phyloP scores from a whole-genome alignment of 2,797 vertebrate genomes.

The Lacerta viridis region DNA sequence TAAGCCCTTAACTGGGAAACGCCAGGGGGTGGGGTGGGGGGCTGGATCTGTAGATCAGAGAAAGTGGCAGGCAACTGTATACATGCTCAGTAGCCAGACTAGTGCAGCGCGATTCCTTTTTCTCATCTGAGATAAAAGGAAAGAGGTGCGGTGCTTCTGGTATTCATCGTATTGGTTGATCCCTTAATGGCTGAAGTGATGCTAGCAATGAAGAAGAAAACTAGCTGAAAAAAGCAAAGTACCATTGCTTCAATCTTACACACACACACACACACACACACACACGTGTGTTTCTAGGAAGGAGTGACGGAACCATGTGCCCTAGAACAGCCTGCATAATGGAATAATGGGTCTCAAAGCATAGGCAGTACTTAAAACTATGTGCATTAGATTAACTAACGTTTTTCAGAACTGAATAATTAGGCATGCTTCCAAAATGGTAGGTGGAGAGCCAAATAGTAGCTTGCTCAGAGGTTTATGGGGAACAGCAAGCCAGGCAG shows the following conservation, averaged over 20 bases:
- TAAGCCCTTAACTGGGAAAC: slow-evolving; percentile 44
- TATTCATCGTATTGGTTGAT: slow-evolving; percentile 71
- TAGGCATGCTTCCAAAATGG: neutral
- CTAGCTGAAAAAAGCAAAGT: slow-evolving; percentile 59
- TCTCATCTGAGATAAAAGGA: slow-evolving; percentile 66
- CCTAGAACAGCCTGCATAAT: neutral
- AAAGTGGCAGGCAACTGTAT: slow-evolving; percentile 43
- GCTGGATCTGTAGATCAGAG: slow-evolving; percentile 71
- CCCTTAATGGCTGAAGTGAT: slow-evolving; percentile 74
- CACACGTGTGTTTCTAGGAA: too few species aligned
- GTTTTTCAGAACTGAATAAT: neutral
- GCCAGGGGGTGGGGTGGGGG: neutral
- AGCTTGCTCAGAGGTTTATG: neutral
- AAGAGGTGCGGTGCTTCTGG: slow-evolving; percentile 58
- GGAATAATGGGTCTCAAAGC: too few species aligned
- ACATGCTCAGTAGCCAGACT: slow-evolving; percentile 6
- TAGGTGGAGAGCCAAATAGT: neutral
- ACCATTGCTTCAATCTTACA: slow-evolving; percentile 52
- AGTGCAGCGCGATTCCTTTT: slow-evolving; percentile 23
- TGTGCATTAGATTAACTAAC: neutral
- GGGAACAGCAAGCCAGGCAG: neutral
- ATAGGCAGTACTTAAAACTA: neutral
- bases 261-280: neutral
- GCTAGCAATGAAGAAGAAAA: slow-evolving; percentile 58
- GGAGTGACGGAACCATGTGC: too few species aligned